Base-by-base conservation (phyloP, 2,888 invertebrate species). In the Taphrorychus bicolor region DNA sequence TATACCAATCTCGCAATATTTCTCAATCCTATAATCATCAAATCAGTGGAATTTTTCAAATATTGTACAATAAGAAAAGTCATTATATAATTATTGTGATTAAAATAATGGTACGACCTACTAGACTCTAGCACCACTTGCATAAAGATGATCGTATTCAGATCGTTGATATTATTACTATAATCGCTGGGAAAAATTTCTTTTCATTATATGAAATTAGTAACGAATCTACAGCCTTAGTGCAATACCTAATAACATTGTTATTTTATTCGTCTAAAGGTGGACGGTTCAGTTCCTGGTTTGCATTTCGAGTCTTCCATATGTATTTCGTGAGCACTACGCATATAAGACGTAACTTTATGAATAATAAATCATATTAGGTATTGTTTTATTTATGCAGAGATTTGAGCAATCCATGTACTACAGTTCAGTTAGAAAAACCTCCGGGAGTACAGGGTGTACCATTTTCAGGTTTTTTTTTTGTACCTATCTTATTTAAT, bases 111-210 rank as follows among this genome's bases (percentile, higher is more conserved):
- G 7, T 45, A 45, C 45, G 45, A 45, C 45, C 45, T 45, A 45
- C 45, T 45, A 45, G 11, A 45, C 16, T 45, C 5, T 7, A 45
- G 4, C 14, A 45, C 45, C 14, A 45, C 45, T 45, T 45, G 45
- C 45, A 45, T 45, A 45, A 45, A 45, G 45, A 45, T 45, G 45
- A 16, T 45, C 11, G 32, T 32, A 45, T 45, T 32, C 45, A 17
- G 45, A 45, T 45, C 45, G 16, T 45, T 45, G 45, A 14, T 7
- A 45, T 45, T 17, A 45, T 45, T 45, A 45, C 45, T 45, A 45
- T 45, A 45, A 45, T 45, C 45, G 14, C 14, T 45, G 45, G 45
- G 45, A 45, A 45, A 45, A 45, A 45, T 45, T 45, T 45, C 45
- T 45, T 45, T 45, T 45, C 45, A n/a, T n/a, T 45, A 5, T 45